Evolutionary conservation across 1,140 invertebrate genomes (phyloP), one percentile per base, ranked within the genome.

Genomic region (Nomia melanderi): DNA sequence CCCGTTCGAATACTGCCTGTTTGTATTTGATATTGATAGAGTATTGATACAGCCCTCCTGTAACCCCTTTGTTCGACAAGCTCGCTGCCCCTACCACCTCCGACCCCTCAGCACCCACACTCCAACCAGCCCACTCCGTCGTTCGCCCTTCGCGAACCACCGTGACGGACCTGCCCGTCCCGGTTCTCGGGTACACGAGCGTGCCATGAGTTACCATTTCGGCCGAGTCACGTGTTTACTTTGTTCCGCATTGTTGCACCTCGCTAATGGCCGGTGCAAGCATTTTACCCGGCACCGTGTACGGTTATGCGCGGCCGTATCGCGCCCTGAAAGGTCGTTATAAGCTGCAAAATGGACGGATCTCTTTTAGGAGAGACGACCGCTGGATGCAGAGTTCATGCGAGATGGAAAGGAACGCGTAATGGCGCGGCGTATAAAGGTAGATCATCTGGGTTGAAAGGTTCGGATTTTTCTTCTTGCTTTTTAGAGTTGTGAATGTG

Each of bases 21-120:
- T 91, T 92, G 90, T 91, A 88, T 91, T 92, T 91, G 89, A 91
- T 92, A 92, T 92, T 92, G 91, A 92, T 92, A 91, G 88, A 92
- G 91, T 90, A 91, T 91, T 90, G 90, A 91, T 91, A 89, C 85
- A 83, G 81, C 79, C 70, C 74, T 71, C 56, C 57, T 29, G 27
- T 33, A 47, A 29, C 73, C 65, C 75, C 65, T 36, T 41, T 64
- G 33, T 39, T 60, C 57, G 66, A 39, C 66, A 63, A 66, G 25
- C 62, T 70, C 62, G 17, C 9, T 11, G 36, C 69, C 73, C 31
- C 75, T 31, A 59, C 57, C 41, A 27, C 50, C 71, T 44, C 57
- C 39, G 23, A 39, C 4, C 14, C 36, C 36, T 39, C 36, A 1
- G 36, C 36, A 8, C 36, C 36, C 36, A 8, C 12, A 9, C 12